These are phyloP conservation scores for Castor canadensis DNA, from an alignment of 2,113 vertebrate genomes.

Conservation along the genomic window DNA sequence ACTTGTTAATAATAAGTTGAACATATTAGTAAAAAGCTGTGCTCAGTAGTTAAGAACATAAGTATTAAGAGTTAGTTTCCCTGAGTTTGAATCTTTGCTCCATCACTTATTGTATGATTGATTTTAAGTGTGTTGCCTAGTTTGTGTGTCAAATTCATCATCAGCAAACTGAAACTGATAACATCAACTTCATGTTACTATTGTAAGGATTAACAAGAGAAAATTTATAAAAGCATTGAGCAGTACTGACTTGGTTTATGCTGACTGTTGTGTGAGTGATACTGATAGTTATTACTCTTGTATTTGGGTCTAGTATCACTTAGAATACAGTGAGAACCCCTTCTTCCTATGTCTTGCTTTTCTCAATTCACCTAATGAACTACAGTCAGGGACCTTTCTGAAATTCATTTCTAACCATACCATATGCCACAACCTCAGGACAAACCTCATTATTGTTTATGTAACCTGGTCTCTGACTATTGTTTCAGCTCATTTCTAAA, in stretches of 20 bases:
- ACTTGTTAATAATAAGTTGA: not conserved
- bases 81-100: not conserved
- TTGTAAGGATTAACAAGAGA: not conserved
- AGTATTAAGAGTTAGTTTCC: not conserved
- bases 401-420: not conserved
- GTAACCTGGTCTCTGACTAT: not conserved
- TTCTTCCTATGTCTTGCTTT: not conserved
- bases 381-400: not conserved
- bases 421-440: not conserved
- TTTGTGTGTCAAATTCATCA: not conserved
- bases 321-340: not conserved
- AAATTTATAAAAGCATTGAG: not conserved
- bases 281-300: not conserved
- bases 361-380: not conserved
- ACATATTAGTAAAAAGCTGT: not conserved
- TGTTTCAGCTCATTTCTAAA: not conserved
- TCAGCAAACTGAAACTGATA: not conserved
- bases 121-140: not conserved
- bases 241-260: not conserved
- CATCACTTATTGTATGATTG: not conserved
- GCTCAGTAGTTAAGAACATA: not conserved
- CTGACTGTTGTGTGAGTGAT: too few relatives aligned
- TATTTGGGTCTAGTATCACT: not conserved
- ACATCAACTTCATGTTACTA: not conserved
- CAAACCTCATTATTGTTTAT: not conserved